A percentile compares a stretch with the other conserved stretches of the same genome.
Conservation (phyloP, 2,888 invertebrate species). For the Hirtodrosophila duncani region DNA sequence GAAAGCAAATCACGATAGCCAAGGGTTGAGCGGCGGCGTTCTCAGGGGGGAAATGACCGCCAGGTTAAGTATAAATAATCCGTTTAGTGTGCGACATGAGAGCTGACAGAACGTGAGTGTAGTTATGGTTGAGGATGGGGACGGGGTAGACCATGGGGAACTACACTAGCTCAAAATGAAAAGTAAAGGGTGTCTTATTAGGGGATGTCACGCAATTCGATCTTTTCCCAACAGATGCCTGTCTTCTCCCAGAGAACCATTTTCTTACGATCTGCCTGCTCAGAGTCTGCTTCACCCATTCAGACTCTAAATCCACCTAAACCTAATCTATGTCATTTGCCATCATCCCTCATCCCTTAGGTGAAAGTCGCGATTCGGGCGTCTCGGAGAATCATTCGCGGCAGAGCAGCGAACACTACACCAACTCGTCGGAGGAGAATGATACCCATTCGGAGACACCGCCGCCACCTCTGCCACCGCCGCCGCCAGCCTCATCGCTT, state of each 20-base stretch:
- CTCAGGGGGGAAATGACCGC: conserved; percentile 8
- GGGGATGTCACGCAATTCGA: no score
- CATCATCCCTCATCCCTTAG: conserved; percentile 44
- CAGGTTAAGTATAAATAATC: conserved; percentile 66
- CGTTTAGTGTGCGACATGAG: conserved; percentile 58
- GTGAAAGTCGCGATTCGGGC: conserved; percentile 88
- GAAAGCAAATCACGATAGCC: conserved; percentile 24
- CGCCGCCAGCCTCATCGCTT: conserved; percentile 26
- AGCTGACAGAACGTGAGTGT: conserved; percentile 3
- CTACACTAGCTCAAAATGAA: no score
- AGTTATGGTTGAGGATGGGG: no score
- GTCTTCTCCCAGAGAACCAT: no score
- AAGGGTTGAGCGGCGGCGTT: not conserved
- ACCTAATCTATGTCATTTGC: no score
- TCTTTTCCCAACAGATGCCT: no score
- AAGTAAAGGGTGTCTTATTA: no score
- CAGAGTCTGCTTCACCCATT: no score
- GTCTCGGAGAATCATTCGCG: conserved; percentile 87
- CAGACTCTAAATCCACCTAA: no score
- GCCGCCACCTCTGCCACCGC: conserved; percentile 55
- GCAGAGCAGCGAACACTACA: conserved; percentile 89
- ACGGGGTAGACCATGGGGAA: no score
- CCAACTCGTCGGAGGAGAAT: conserved; percentile 86
- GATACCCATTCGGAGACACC: conserved; percentile 77
- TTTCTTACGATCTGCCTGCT: no score